phyloP scores from a whole-genome alignment of 92 coral and sea anemone species.

The Actinostola sp. region DNA sequence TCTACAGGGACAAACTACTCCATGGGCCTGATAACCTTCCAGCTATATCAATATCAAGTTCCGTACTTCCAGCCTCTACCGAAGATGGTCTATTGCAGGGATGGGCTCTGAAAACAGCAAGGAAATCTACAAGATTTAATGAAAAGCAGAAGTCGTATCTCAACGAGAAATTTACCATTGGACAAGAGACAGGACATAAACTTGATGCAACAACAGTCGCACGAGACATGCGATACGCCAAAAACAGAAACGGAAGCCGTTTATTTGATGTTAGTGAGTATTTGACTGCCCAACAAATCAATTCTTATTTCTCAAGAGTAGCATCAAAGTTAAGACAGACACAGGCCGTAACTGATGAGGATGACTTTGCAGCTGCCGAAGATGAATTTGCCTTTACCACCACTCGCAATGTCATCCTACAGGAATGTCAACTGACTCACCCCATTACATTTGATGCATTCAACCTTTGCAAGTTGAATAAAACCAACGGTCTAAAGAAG shows the following conservation, averaged over 20 bases:
- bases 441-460: slow-evolving; percentile 3
- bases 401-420: not conserved
- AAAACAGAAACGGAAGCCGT: slow-evolving; percentile 34
- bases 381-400: not conserved
- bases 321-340: not conserved
- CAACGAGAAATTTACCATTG: slow-evolving; percentile 42
- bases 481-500: not conserved
- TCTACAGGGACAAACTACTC: slow-evolving; percentile 8
- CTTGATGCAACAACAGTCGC: slow-evolving; percentile 45
- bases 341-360: not conserved
- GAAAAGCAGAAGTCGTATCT: slow-evolving; percentile 20
- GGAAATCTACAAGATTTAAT: slow-evolving; percentile 30
- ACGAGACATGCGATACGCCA: slow-evolving; percentile 45
- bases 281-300: slow-evolving; percentile 43
- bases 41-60: not conserved
- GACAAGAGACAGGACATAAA: slow-evolving; percentile 52
- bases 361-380: not conserved
- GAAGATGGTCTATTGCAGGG: slow-evolving; percentile 15
- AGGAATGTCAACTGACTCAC: not conserved
- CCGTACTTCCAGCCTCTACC: not conserved
- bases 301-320: slow-evolving; percentile 46
- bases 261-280: slow-evolving; percentile 25
- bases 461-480: slow-evolving; percentile 7
- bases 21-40: slow-evolving; percentile 1
- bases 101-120: slow-evolving; percentile 43